These are phyloP conservation scores for Priocnemis perturbator DNA, from an alignment of 2,888 invertebrate genomes.

Conservation along the genomic window DNA sequence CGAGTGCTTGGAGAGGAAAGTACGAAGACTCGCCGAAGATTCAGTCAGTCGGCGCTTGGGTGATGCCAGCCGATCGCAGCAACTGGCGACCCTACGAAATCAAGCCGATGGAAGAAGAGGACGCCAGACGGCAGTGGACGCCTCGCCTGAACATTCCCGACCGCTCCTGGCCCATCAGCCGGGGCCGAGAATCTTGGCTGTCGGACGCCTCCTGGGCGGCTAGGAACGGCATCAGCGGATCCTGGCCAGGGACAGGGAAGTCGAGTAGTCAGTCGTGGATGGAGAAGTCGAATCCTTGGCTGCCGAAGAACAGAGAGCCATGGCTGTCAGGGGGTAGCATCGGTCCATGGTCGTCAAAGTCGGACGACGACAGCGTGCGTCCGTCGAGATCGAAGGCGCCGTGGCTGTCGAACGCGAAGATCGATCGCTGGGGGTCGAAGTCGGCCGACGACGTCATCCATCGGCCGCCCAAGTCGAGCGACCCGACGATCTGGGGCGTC, in stretches of 20 bases:
- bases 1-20: slow-evolving; percentile 30
- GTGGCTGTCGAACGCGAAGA: too few species aligned
- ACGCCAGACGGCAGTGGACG: background rate
- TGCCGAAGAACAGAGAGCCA: background rate
- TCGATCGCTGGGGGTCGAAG: too few species aligned
- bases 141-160: background rate
- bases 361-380: background rate
- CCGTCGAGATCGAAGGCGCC: background rate
- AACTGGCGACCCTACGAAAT: slow-evolving; percentile 61
- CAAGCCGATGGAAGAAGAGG: slow-evolving; percentile 33
- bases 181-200: background rate
- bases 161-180: background rate
- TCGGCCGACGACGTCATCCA: too few species aligned
- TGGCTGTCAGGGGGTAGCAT: too few species aligned
- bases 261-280: background rate
- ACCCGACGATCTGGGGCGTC: too few species aligned
- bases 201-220: too few species aligned
- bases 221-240: too few species aligned
- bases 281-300: slow-evolving; percentile 13
- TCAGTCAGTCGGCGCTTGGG: slow-evolving; percentile 59
- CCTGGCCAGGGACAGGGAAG: slow-evolving; percentile 21
- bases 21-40: slow-evolving; percentile 49
- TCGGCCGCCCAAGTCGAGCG: too few species aligned
- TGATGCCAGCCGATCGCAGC: slow-evolving; percentile 58
- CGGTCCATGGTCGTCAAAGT: background rate